Evolutionary conservation across 2,797 vertebrate genomes (phyloP), one percentile per base, ranked within the genome.

Genomic region (Myotis findleyi): DNA sequence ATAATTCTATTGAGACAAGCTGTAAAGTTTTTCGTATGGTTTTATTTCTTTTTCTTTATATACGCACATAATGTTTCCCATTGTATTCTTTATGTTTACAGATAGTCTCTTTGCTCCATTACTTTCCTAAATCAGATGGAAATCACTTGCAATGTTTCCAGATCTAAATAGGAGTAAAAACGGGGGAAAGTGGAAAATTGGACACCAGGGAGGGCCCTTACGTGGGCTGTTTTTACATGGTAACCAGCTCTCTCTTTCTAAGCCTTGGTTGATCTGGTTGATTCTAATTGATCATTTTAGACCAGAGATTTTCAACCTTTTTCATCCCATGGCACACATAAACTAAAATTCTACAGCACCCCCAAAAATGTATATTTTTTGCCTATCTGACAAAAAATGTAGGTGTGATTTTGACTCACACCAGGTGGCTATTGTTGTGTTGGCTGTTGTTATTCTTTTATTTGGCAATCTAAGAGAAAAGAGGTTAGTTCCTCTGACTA

Each of bases 61-160:
- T 76, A 82, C 57, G 89, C 86, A 36, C 91, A 86, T 96, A 96
- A 97, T 91, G 49, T 88, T 97, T 97, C 87, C 87, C 88, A 93
- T 95, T 97, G 96, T 95, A 87, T 97, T 97, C 91, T 95, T 97
- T 95, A 94, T 97, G 97, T 97, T 97, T 97, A 95, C 95, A 93
- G 96, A 95, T 68, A 96, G 94, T 92, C 76, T 94, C 76, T 96
- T 91, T 97, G 94, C 96, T 94, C 93, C 92, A 96, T 96, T 97
- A 93, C 96, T 97, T 97, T 96, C 84, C 89, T 96, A 97, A 97
- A 97, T 97, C 96, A 96, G 76, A 93, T 94, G 91, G 41, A 97
- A 97, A 97, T 96, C 84, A 95, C 83, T 96, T 95, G 64, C 76
- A 95, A 73, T 94, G 80, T 94, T 97, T 97, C 84, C 91, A 97